phyloP scores from a whole-genome alignment of 2,797 vertebrate genomes.

The Epinephelus coioides region DNA sequence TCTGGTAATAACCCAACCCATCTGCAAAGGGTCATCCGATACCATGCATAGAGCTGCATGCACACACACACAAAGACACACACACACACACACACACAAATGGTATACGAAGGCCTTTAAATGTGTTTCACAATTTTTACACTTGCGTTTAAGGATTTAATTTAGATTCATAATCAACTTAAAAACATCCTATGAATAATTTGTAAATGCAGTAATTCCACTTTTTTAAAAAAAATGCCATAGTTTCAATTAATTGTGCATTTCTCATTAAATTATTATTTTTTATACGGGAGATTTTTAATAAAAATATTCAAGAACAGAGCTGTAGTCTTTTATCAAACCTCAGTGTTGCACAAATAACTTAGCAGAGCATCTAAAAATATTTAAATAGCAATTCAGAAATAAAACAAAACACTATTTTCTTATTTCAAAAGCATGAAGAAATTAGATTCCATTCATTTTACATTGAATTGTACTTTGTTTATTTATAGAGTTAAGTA shows the following conservation, averaged over 20 bases:
- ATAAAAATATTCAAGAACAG: not conserved
- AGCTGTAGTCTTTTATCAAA: not conserved
- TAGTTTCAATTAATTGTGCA: not conserved
- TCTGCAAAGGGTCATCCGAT: conserved; percentile 71
- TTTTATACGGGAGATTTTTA: not conserved
- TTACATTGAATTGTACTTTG: not conserved
- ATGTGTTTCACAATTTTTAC: not conserved
- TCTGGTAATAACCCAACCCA: conserved; percentile 72
- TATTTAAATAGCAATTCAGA: not conserved
- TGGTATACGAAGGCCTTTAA: conserved; percentile 11
- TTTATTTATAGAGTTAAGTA: not conserved
- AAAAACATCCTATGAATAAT: not conserved
- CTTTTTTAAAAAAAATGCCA: not conserved
- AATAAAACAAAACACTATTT: not conserved
- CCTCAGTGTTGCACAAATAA: not conserved
- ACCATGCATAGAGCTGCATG: conserved; percentile 37
- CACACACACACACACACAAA: not conserved
- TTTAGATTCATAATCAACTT: not conserved
- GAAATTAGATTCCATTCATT: not conserved
- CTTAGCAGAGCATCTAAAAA: not conserved
- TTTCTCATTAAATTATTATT: not conserved
- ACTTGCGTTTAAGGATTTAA: not conserved
- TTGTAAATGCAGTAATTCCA: not conserved
- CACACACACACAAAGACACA: conserved; percentile 7
- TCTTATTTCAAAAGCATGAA: not conserved